Conservation (phyloP, 2,113 vertebrate species). For the Lepisosteus osseus region DNA sequence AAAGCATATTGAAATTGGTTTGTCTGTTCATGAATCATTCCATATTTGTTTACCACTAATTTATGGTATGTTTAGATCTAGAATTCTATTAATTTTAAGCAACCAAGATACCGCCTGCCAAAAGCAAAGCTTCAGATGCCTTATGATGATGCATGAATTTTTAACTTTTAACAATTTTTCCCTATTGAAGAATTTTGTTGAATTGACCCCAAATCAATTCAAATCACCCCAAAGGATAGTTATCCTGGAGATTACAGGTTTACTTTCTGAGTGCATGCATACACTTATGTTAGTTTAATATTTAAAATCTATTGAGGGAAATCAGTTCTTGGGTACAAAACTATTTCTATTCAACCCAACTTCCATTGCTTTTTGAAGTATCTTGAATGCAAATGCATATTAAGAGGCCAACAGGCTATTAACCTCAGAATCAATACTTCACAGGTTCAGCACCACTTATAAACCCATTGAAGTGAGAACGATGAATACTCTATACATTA, state of each 20-base stretch:
- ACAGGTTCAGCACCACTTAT: slow-evolving; percentile 5
- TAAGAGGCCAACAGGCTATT: slow-evolving; percentile 49
- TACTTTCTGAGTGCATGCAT: neutral
- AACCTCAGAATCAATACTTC: slow-evolving; percentile 46
- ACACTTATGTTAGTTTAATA: neutral
- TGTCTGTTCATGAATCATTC: no score
- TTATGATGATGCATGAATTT: neutral
- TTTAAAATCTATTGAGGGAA: slow-evolving; percentile 1
- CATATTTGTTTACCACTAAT: no score
- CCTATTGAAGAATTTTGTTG: neutral
- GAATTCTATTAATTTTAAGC: neutral
- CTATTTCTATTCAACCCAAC: slow-evolving; percentile 10
- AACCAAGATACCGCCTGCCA: neutral
- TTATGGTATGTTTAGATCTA: no score
- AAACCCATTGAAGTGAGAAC: slow-evolving; percentile 29
- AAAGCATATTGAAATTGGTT: no score
- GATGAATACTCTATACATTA: slow-evolving; percentile 10
- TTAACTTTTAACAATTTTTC: neutral
- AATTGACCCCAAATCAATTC: neutral
- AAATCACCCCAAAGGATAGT: neutral
- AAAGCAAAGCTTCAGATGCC: neutral
- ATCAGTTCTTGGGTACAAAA: slow-evolving; percentile 1
- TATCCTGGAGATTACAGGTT: neutral
- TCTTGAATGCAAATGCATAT: slow-evolving; percentile 28
- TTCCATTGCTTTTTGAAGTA: neutral